A percentile compares a stretch with the other conserved stretches of the same genome.
These are phyloP conservation scores for Drosophila melanica DNA, from an alignment of 1,140 invertebrate species.

Conservation along the genomic window DNA sequence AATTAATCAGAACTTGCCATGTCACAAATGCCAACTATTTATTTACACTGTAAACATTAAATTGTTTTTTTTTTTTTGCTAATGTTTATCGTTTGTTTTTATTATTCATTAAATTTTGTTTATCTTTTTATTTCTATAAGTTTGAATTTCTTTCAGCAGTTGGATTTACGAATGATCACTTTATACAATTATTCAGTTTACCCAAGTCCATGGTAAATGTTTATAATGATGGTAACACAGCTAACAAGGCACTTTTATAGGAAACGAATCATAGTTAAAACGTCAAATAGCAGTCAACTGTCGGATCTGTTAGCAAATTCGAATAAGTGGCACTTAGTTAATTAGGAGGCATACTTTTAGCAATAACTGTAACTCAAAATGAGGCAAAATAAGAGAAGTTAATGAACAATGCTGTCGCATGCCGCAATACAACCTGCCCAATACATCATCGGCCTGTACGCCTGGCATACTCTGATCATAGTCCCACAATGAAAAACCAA, in stretches of 20 bases:
- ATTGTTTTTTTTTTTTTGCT: no score
- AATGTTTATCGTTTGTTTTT: no score
- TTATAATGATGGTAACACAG: neutral
- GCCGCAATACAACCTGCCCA: conserved; percentile 88
- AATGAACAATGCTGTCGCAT: conserved; percentile 54
- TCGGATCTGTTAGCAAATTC: neutral
- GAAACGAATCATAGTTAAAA: neutral
- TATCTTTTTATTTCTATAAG: no score
- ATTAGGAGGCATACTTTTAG: conserved; percentile 3
- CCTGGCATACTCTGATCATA: conserved; percentile 92
- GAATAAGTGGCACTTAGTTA: neutral
- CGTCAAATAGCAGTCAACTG: neutral
- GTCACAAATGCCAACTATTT: no score
- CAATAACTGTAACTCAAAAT: conserved; percentile 31
- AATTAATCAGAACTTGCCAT: no score
- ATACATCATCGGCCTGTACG: conserved; percentile 91
- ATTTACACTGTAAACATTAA: no score
- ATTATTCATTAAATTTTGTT: no score
- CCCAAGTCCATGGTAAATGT: neutral
- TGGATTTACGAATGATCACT: neutral
- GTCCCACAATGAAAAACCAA: conserved; percentile 91
- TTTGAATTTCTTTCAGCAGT: no score
- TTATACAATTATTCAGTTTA: neutral
- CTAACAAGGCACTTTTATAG: neutral
- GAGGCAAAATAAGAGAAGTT: conserved; percentile 12